Evolutionary conservation across 2,888 invertebrate genomes (phyloP), one percentile per base, ranked within the genome.

Genomic region (Lepas anatifera): DNA sequence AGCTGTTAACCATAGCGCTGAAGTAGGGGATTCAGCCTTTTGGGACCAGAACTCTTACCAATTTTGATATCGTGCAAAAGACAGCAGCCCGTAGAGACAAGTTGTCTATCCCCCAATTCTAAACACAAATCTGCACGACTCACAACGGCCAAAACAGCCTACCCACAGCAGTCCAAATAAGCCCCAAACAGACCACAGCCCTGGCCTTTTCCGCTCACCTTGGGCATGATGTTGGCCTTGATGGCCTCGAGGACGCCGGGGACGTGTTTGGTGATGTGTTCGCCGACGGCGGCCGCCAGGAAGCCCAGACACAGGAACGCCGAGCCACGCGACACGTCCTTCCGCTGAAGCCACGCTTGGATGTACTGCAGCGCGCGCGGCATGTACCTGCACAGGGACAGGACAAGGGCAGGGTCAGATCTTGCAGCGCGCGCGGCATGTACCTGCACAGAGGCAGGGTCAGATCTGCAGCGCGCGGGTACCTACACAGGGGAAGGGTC

Each of bases 271-370:
- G 88, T 87, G 68, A 95, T 92, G 70, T 90, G 87, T 70, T 86
- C 84, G 75, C 89, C 89, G 0, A 95, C 88, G 27, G 95, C 94
- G 2, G 95, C 89, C 0, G 95, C 90, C 77, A 96, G 87, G 22
- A 95, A 84, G 2, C 96, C 97, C 66, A 95, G 85, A 3, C 95
- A 91, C 32, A 90, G 87, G 77, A 95, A 96, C 0, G 95, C 93
- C 77, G 88, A 86, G 68, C 89, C 88, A 72, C 89, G 85, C 95
- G 94, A 75, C 89, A 89, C 74, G 50, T 35, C 46, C 50, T 25
- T 50, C 25, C 66, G 69, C 52, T 68, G 68, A 35, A 70, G 48
- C 37, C 69, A 52, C 27, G 35, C 25, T 46, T 71, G 52, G 46
- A 70, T 70, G 70, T 70, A 71, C 32, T 27, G 37, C 70, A 71